Conservation (phyloP, 2,888 invertebrate species). For the Tetropium fuscum region DNA sequence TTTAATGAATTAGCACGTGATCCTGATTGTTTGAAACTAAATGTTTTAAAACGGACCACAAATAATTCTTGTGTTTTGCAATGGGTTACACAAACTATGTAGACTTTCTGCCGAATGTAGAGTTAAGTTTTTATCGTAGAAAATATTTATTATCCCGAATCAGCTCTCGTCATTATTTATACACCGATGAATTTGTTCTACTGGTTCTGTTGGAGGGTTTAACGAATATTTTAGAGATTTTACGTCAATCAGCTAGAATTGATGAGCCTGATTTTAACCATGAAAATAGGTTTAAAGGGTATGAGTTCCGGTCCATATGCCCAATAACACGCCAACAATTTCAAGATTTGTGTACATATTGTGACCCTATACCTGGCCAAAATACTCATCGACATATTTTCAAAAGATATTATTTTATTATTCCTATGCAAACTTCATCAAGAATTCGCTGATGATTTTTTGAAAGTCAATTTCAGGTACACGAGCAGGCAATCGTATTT, state of each 20-base stretch:
- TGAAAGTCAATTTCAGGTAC: not conserved
- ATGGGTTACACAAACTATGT: not conserved
- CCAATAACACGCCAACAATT: not conserved
- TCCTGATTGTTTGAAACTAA: not conserved
- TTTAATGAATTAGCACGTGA: not conserved
- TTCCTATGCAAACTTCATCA: not conserved
- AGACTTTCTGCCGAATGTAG: not conserved
- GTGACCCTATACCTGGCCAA: not conserved
- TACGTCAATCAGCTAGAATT: no score
- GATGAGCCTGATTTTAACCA: no score
- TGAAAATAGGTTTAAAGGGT: no score
- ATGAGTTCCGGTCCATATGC: not conserved
- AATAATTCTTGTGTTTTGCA: not conserved
- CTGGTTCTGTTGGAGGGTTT: not conserved
- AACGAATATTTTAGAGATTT: no score
- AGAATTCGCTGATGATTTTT: not conserved
- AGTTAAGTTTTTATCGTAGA: not conserved
- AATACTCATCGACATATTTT: not conserved
- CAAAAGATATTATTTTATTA: no score
- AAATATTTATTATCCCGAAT: not conserved
- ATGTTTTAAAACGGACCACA: not conserved
- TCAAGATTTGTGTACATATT: not conserved
- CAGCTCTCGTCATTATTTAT: not conserved
- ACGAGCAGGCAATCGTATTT: not conserved
- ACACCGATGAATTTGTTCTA: not conserved